Percentiles rank a stretch among this genome's conserved stretches.
Evolutionary conservation across 1,140 invertebrate genomes (phyloP).

Genomic region (Drosophila persimilis): DNA sequence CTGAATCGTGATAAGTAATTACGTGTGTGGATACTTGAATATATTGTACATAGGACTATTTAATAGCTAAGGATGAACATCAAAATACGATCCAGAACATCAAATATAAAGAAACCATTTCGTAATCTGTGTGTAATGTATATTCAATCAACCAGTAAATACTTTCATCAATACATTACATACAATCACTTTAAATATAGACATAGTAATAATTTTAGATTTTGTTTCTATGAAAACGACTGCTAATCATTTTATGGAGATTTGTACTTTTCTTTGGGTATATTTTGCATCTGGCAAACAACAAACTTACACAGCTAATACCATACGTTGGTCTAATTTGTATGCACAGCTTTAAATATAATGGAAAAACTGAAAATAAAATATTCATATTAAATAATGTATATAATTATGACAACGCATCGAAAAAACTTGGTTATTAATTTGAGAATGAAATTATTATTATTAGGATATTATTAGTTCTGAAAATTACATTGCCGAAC

Average conservation of each 20-base stretch:
- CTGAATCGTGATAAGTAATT: constrained; percentile 67
- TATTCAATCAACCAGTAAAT: not conserved
- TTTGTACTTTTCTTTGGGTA: not conserved
- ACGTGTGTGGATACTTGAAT: constrained; percentile 5
- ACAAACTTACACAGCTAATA: constrained; percentile 41
- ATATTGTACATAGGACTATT: constrained; percentile 44
- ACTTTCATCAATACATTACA: not conserved
- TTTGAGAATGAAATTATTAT: constrained; percentile 41
- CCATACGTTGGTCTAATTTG: constrained; percentile 64
- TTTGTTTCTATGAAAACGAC: constrained; percentile 13
- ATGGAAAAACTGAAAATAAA: constrained; percentile 39
- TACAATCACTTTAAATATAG: too few species aligned
- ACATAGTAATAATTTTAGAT: not conserved
- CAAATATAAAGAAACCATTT: constrained; percentile 26
- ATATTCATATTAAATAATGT: constrained; percentile 16
- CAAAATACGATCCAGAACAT: constrained; percentile 18
- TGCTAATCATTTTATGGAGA: too few species aligned
- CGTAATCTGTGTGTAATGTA: not conserved
- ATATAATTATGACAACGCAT: constrained; percentile 20
- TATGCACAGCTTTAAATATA: constrained; percentile 72
- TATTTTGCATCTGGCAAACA: constrained; percentile 29
- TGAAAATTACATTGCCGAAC: constrained; percentile 36
- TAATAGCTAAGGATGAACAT: constrained; percentile 34
- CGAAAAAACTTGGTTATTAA: constrained; percentile 38
- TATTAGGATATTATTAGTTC: constrained; percentile 38